Conservation (phyloP, 92 coral and sea anemone genomes). For the Porites lobata region DNA sequence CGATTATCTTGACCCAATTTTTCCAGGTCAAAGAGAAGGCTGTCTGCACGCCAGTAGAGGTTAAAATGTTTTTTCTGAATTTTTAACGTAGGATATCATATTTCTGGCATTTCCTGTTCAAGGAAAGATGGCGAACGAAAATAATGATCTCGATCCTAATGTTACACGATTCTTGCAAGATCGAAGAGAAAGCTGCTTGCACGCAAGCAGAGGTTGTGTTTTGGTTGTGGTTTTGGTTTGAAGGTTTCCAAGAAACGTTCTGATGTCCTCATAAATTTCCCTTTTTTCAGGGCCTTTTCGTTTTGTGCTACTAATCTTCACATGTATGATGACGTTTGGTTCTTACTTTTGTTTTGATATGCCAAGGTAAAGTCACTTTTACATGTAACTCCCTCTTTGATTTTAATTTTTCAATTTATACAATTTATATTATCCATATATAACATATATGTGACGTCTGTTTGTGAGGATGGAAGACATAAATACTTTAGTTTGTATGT, state of each 20-base stretch:
- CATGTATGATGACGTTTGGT: constrained; percentile 89
- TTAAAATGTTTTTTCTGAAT: not conserved
- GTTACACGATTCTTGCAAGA: constrained; percentile 37
- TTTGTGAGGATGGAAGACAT: too few species aligned
- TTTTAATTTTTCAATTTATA: too few species aligned
- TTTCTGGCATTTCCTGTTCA: too few species aligned
- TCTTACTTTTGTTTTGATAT: constrained; percentile 92
- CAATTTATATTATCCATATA: too few species aligned
- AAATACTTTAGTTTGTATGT: too few species aligned
- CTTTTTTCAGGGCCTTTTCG: constrained; percentile 66
- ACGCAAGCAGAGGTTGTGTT: constrained; percentile 66
- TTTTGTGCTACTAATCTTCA: constrained; percentile 81
- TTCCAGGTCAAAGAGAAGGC: constrained; percentile 61
- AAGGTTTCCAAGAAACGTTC: not conserved
- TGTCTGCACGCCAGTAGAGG: constrained; percentile 73
- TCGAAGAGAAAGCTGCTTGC: constrained; percentile 53
- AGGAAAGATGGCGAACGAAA: too few species aligned
- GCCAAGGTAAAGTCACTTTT: constrained; percentile 75
- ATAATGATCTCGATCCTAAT: too few species aligned
- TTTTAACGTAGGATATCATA: too few species aligned
- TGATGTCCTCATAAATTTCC: not conserved
- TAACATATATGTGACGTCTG: too few species aligned
- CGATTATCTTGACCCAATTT: constrained; percentile 15
- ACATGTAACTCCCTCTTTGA: too few species aligned
- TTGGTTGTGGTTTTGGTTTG: not conserved